A percentile compares a stretch with the other conserved stretches of the same genome.
Evolutionary conservation across 2,888 invertebrate species (phyloP).

Genomic region (Agrilus cyanescens): DNA sequence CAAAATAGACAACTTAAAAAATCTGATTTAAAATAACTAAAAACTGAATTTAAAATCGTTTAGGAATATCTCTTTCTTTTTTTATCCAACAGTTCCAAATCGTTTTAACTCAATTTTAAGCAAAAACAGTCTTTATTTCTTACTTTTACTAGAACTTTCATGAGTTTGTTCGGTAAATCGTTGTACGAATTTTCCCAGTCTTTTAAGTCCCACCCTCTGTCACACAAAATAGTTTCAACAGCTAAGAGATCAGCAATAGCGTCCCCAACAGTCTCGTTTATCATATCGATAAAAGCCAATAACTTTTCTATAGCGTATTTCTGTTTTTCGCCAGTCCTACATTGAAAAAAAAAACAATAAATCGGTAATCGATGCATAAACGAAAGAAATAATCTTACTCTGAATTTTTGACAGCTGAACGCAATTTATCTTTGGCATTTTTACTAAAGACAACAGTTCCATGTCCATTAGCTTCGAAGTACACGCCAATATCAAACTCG

Average conservation of each 20-base stretch:
- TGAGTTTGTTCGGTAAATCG: conserved; percentile 78
- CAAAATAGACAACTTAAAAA: neutral
- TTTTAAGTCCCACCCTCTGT: conserved; percentile 63
- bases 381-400: conserved; percentile 27
- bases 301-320: conserved; percentile 52
- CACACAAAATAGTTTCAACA: conserved; percentile 81
- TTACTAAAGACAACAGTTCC: conserved; percentile 85
- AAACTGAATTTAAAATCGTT: neutral
- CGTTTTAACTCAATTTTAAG: neutral
- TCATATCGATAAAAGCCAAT: conserved; percentile 63
- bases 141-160: conserved; percentile 76
- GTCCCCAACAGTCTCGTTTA: conserved; percentile 94
- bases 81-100: too few species aligned
- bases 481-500: conserved; percentile 89
- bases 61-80: too few species aligned
- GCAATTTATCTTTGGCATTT: conserved; percentile 48
- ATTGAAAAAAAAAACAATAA: conserved; percentile 7
- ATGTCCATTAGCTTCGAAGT: conserved; percentile 99
- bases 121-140: conserved; percentile 3
- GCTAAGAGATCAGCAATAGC: conserved; percentile 91
- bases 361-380: neutral
- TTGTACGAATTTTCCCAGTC: conserved; percentile 75
- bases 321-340: conserved; percentile 21
- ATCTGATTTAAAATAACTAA: neutral
- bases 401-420: conserved; percentile 34